Base-by-base conservation (phyloP, 2,113 vertebrate genomes). In the Rhinopomastus cyanomelas region DNA sequence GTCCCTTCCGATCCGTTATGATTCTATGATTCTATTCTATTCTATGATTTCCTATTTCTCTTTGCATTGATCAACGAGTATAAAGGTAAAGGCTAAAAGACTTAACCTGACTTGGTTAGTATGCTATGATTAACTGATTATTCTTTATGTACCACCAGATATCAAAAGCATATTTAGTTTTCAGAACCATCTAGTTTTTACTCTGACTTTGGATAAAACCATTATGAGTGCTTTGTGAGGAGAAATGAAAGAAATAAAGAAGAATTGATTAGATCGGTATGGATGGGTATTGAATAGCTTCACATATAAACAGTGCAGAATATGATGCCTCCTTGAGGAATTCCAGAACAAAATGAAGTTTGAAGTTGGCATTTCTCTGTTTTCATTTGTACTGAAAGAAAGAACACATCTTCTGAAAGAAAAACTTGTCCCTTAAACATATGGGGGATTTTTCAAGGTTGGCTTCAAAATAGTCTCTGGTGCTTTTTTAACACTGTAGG, bases 401-500 rank as follows among this genome's bases (percentile, higher is more conserved):
- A 73, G 68, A 95, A 62, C 59, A 77, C 34, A 89, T 92, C 84
- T 93, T 85, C 68, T 84, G 94, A 89, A 96, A 96, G 78, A 55
- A 87, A 42, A 95, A 81, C 74, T 69, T 39, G 80, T 89, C 94
- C 88, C 89, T 90, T 94, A 96, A 92, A 96, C 86, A 97, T 96
- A 96, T 95, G 96, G 93, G 90, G 55, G 62, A 75, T 95, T 91
- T 96, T 97, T 96, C 87, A 96, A 89, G 72, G 73, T 94, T 97
- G 94, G 93, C 92, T 96, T 96, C 68, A 88, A 82, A 92, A 64
- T 71, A 95, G 78, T 92, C 76, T 93, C 94, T 71, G n/a, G 77
- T 94, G 82, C 66, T 97, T 95, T 91, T 93, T 89, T 89, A 93
- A 86, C 87, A 51, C 93, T 81, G 85, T 94, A 89, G 86, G 95